phyloP scores from a whole-genome alignment of 2,113 vertebrate genomes.

The Prunella himalayana region DNA sequence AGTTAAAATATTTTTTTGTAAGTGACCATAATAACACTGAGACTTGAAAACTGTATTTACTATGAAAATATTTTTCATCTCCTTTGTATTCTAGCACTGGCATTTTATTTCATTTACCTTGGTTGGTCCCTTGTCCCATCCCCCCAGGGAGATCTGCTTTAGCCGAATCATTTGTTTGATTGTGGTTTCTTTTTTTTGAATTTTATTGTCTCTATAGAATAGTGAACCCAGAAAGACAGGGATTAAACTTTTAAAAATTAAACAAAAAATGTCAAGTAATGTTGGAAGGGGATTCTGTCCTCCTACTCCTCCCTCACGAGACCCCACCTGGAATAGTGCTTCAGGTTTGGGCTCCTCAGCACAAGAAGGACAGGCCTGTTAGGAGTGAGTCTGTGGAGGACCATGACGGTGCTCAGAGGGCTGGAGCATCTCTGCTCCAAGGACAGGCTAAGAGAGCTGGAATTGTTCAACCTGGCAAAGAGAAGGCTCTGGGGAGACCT shows the following conservation, averaged over 20 bases:
- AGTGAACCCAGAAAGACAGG: not conserved
- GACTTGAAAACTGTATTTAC: not conserved
- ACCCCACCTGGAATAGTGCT: not conserved
- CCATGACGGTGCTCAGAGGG: not conserved
- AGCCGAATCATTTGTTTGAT: not conserved
- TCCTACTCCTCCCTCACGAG: not conserved
- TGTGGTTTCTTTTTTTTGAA: not conserved
- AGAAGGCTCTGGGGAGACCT: not conserved
- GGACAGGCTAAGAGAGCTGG: not conserved
- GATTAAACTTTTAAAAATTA: not conserved
- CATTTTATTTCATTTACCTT: not conserved
- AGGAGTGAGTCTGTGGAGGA: not conserved
- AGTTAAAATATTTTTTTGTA: not conserved
- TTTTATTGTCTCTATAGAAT: not conserved
- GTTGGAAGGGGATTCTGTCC: not conserved
- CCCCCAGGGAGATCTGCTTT: not conserved
- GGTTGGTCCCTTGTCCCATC: accelerated
- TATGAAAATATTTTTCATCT: not conserved
- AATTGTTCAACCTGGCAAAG: not conserved
- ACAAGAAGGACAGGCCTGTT: not conserved
- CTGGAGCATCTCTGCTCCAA: not conserved
- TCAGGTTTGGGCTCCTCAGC: not conserved
- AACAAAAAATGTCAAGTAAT: not conserved
- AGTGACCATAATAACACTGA: not conserved
- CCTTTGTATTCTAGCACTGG: not conserved